Evolutionary conservation across 1,140 invertebrate genomes (phyloP).

Genomic region (Kradibia gibbosae): DNA sequence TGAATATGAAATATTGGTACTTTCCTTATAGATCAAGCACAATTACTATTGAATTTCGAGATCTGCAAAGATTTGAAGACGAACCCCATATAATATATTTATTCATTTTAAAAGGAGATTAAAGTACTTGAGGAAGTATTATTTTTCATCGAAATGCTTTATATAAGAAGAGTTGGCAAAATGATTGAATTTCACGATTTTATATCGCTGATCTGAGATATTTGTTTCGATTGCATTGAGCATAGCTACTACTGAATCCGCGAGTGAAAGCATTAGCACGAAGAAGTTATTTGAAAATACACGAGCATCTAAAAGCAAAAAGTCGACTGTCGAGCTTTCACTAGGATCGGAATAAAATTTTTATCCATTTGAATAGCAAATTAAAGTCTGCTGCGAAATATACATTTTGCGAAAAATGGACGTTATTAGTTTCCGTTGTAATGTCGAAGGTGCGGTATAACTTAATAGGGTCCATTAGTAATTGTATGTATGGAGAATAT

Average conservation of each 20-base stretch:
- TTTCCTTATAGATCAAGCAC: no score
- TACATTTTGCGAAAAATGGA: not conserved
- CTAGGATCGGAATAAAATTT: not conserved
- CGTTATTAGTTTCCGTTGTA: not conserved
- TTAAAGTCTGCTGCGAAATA: not conserved
- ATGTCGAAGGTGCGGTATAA: not conserved
- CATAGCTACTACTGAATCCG: not conserved
- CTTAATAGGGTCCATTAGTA: conserved; percentile 3
- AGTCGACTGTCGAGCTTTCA: conserved; percentile 20
- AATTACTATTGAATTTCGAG: no score
- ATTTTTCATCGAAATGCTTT: not conserved
- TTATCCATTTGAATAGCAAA: not conserved
- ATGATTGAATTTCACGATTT: not conserved
- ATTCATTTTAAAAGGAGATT: not conserved
- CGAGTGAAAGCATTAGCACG: conserved; percentile 16
- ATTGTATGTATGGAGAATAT: not conserved
- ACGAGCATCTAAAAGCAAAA: conserved; percentile 6
- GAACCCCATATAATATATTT: no score
- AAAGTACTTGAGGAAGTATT: not conserved
- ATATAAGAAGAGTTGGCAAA: not conserved
- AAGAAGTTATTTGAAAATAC: conserved; percentile 9
- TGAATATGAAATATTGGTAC: no score
- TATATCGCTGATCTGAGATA: not conserved
- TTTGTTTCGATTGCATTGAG: conserved; percentile 12
- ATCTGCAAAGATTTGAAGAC: no score